Evolutionary conservation across 64 coral and sea anemone genomes (phyloP).

Genomic region (Orbicella faveolata): DNA sequence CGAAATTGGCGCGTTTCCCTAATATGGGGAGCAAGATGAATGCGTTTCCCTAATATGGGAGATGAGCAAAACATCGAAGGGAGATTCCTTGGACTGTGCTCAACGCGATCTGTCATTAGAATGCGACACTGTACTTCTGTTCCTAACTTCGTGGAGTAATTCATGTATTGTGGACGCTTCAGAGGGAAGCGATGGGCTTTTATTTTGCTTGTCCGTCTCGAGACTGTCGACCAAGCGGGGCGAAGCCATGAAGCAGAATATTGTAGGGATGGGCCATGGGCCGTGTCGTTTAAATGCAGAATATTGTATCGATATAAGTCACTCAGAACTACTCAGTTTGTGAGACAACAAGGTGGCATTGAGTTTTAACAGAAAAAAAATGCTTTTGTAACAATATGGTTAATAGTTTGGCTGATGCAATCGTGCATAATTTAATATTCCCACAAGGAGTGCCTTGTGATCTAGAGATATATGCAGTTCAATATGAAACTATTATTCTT

Average conservation of each 20-base stretch:
- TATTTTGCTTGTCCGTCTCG: too few relatives aligned
- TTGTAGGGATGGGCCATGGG: background rate
- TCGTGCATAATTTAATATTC: conserved; percentile 8
- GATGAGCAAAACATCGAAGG: conserved; percentile 40
- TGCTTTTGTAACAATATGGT: too few relatives aligned
- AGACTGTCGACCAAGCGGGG: background rate
- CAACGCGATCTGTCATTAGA: background rate
- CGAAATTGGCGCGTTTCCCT: conserved; percentile 55
- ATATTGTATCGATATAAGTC: background rate
- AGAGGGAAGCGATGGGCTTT: background rate
- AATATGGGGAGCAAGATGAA: conserved; percentile 43
- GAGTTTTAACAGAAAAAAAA: background rate
- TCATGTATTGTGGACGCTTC: background rate
- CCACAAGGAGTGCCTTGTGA: background rate
- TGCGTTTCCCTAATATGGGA: conserved; percentile 69
- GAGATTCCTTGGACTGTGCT: conserved; percentile 53
- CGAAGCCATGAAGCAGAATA: background rate
- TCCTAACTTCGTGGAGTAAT: background rate
- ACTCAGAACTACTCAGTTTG: background rate
- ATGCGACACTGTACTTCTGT: background rate
- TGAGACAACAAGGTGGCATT: background rate
- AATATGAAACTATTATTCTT: too few relatives aligned
- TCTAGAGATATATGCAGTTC: too few relatives aligned
- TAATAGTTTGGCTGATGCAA: conserved; percentile 21
- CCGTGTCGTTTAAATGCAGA: background rate